Base-by-base conservation (phyloP, 2,113 vertebrate genomes). In the Gavia stellata region DNA sequence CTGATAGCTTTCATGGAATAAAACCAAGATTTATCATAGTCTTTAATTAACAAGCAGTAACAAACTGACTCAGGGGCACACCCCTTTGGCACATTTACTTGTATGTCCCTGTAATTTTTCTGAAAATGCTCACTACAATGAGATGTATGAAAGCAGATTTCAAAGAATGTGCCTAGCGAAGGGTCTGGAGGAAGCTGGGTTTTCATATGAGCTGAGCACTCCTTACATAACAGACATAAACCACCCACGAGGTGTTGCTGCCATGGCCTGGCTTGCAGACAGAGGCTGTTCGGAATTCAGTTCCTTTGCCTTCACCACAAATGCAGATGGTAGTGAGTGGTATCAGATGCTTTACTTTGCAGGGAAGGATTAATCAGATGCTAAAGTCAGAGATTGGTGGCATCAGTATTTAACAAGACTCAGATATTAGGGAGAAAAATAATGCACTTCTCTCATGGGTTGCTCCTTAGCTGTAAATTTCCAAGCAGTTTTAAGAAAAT, bases 31-130 rank as follows among this genome's bases (percentile, higher is more conserved):
- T 86, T 97, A 95, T 90, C 70, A 24, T 72, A 86, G 62, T 58
- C n/a, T 91, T 91, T 86, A 81, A 94, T 91, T 94, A 94, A 62
- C 31, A 92, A 90, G 21, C 28, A 62, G 40, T 66, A 87, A 80
- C 56, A 85, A 81, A 65, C 25, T 77, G 80, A 80, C 28, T 68
- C 34, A 23, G 31, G 40, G 58, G 3, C 14, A n/a, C 6, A n/a
- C 15, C 56, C 63, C 9, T 78, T 90, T 79, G 21, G 11, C 26
- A 61, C 28, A 74, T 47, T 85, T 79, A 5, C n/a, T 47, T 79
- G 28, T 72, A 40, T 34, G 10, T 20, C 56, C 34, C 56, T 68
- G 33, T 17, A 88, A 81, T 81, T 95, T 86, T 91, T 81, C 75
- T 72, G 61, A 52, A 81, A 78, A 72, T 3, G 6, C 23, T 80